Conservation (phyloP, 2,888 invertebrate genomes). For the Drosophila neutralis region DNA sequence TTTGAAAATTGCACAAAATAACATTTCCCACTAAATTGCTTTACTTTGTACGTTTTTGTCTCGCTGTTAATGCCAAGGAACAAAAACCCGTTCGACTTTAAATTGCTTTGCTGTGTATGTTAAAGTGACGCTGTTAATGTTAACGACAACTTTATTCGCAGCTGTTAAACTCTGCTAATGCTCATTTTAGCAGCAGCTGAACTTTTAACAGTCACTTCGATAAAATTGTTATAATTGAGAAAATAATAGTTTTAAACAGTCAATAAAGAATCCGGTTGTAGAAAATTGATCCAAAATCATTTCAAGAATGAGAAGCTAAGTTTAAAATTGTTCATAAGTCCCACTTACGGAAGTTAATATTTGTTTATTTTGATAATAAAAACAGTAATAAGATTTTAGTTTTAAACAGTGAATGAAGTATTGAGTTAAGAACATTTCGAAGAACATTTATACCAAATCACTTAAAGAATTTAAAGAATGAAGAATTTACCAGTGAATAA, state of each 20-base stretch:
- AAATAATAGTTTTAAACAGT: neutral
- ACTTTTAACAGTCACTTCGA: neutral
- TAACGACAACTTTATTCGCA: neutral
- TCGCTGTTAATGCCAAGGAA: neutral
- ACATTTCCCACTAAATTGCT: constrained; percentile 6
- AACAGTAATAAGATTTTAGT: too few relatives aligned
- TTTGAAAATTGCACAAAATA: neutral
- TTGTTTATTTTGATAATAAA: too few relatives aligned
- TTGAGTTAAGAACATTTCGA: too few relatives aligned
- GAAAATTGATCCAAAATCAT: neutral
- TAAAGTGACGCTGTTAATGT: neutral
- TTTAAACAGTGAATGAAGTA: too few relatives aligned
- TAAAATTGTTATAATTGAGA: neutral
- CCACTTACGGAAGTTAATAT: too few relatives aligned
- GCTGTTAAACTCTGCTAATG: neutral
- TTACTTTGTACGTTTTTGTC: constrained; percentile 5
- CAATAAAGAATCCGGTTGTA: neutral
- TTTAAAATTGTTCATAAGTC: too few relatives aligned
- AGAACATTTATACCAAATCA: too few relatives aligned
- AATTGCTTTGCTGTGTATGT: constrained; percentile 2
- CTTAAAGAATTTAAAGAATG: too few relatives aligned
- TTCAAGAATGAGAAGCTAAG: too few relatives aligned
- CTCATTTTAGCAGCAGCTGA: neutral
- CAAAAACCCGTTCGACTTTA: neutral
- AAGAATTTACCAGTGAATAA: neutral